Evolutionary conservation across 2,113 vertebrate species (phyloP), one percentile per base, ranked within the genome.

Genomic region (Bungarus multicinctus): DNA sequence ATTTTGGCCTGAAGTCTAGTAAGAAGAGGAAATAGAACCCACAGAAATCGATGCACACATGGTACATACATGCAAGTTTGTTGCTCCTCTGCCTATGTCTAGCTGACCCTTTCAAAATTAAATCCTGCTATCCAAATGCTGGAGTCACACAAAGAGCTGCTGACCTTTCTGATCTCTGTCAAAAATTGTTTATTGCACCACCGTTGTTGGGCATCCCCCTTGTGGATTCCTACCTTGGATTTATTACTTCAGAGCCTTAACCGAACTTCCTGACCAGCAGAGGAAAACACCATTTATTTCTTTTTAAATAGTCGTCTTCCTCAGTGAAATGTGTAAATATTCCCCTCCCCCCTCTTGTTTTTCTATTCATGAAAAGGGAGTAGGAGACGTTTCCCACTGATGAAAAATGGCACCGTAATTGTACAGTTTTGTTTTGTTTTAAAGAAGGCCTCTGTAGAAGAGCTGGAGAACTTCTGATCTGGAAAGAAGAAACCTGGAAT

Each of bases 161-260:
- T 86, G 95, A 97, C 96, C 95, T 94, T 94, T 93, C n/a, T 94
- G 94, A 97, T 96, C 95, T 94, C 96, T 97, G 96, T 97, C 96
- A 97, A 93, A 95, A 96, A 95, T 30, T 97, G 96, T 96, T 97
- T 97, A 96, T 97, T 96, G 93, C 88, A 95, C 94, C 34, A 88
- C 85, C 3, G 93, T 95, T 96, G 95, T 94, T 94, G 95, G 54
- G 89, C 18, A 95, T 93, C 96, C 93, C 93, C 95, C 54, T 94
- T 93, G 93, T 94, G 85, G 89, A 94, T 91, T 88, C n/a, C 55
- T 95, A 94, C 89, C 64, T 93, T 95, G 90, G 88, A 95, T 95
- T 97, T 97, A 96, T 95, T 95, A 94, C 93, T 93, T 93, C 2
- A 94, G 95, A 95, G 58, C 91, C 90, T 95, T 95, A 22, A 0